Percentiles rank a stretch among this genome's conserved stretches.
Conservation (phyloP, 2,888 invertebrate species). For the Podabrus alpinus region DNA sequence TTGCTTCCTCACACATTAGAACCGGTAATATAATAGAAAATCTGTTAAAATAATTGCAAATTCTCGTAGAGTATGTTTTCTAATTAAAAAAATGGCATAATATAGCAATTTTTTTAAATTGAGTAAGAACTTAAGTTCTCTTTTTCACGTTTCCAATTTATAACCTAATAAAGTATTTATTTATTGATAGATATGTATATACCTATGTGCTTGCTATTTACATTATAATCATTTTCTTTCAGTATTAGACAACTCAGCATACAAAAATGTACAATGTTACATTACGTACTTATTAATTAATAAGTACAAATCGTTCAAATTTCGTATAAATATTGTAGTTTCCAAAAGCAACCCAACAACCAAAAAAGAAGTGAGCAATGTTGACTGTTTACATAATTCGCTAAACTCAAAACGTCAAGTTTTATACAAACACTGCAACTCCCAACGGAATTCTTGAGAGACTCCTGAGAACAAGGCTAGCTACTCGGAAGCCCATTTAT, state of each 20-base stretch:
- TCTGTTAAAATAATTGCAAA: too few relatives aligned
- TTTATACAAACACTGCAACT: slow-evolving; percentile 39
- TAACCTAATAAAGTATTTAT: background rate
- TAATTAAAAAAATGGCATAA: too few relatives aligned
- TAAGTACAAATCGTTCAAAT: background rate
- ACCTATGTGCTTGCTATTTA: too few relatives aligned
- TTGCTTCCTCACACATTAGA: too few relatives aligned
- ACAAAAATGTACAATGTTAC: background rate
- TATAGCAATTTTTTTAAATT: background rate
- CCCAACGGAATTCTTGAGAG: slow-evolving; percentile 38
- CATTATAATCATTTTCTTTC: too few relatives aligned
- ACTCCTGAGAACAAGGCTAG: slow-evolving; percentile 41
- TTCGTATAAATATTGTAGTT: slow-evolving; percentile 5
- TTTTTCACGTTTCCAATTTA: too few relatives aligned
- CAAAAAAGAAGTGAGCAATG: slow-evolving; percentile 27
- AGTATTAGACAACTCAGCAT: too few relatives aligned
- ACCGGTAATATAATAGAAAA: too few relatives aligned
- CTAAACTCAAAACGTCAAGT: slow-evolving; percentile 37
- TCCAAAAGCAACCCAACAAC: slow-evolving; percentile 5
- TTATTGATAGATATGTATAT: background rate
- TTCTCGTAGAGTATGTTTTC: too few relatives aligned
- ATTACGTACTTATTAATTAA: background rate
- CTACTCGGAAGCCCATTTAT: slow-evolving; percentile 46
- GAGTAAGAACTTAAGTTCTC: background rate
- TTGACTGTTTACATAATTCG: slow-evolving; percentile 31